Evolutionary conservation across 2,888 invertebrate genomes (phyloP).

Genomic region (Epinotia bilunana): DNA sequence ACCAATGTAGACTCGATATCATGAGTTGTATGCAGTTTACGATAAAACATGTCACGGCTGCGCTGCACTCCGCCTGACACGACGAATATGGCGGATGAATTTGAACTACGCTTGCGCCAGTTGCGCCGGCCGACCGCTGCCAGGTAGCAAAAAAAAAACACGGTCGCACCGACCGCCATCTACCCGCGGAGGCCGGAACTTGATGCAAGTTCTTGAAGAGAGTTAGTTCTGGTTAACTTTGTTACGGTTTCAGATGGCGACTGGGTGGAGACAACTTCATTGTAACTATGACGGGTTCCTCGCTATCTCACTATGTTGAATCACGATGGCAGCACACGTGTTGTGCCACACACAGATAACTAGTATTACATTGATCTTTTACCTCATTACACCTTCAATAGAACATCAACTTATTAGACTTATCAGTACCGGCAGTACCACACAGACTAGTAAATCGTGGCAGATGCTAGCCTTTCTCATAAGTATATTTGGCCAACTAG

Average conservation of each 20-base stretch:
- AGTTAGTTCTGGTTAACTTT: constrained; percentile 34
- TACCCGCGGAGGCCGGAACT: constrained; percentile 44
- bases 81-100: constrained; percentile 84
- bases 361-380: neutral
- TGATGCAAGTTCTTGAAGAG: constrained; percentile 1
- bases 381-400: neutral
- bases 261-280: neutral
- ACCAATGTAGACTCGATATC: constrained; percentile 71
- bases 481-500: neutral
- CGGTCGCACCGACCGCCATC: constrained; percentile 43
- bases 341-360: neutral
- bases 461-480: no score
- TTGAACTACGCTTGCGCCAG: constrained; percentile 81
- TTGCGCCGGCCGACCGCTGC: constrained; percentile 68
- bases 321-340: constrained; percentile 11
- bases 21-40: constrained; percentile 76
- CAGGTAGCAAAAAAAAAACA: constrained; percentile 73
- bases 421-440: no score
- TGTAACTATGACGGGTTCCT: neutral
- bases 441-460: no score
- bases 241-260: constrained; percentile 39
- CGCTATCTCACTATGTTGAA: constrained; percentile 1
- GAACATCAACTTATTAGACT: neutral
- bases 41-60: constrained; percentile 81
- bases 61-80: constrained; percentile 83